Conservation (phyloP, 1,140 invertebrate species). For the Chironomus tepperi region DNA sequence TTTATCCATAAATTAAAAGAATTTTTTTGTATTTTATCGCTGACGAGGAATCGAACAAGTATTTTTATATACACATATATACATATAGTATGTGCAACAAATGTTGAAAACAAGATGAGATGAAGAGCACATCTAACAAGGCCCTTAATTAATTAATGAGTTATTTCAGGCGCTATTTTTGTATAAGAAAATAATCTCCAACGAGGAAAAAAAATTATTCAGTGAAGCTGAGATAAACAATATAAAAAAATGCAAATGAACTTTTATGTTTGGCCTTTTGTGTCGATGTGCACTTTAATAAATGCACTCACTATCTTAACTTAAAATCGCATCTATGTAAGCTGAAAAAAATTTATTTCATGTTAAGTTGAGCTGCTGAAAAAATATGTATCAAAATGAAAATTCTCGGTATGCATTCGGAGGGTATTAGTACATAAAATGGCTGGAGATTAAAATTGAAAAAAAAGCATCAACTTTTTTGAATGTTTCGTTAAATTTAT, state of each 20-base stretch:
- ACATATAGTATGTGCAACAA: not conserved
- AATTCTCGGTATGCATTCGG: too few species aligned
- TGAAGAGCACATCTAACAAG: not conserved
- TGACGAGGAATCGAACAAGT: not conserved
- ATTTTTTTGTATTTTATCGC: slow-evolving; percentile 19
- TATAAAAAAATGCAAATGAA: slow-evolving; percentile 2
- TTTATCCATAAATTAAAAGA: slow-evolving; percentile 7
- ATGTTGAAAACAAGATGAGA: not conserved
- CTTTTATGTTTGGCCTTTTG: not conserved
- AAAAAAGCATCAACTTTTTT: too few species aligned
- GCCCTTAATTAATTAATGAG: slow-evolving; percentile 22
- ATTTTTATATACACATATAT: too few species aligned
- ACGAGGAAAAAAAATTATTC: not conserved
- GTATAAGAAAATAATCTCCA: not conserved
- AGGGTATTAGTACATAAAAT: too few species aligned
- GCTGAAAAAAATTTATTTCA: not conserved
- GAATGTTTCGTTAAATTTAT: too few species aligned
- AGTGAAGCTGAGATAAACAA: not conserved
- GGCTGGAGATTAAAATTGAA: too few species aligned
- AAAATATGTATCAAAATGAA: too few species aligned
- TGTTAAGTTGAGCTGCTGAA: too few species aligned
- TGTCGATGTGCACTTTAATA: not conserved
- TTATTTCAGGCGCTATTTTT: not conserved
- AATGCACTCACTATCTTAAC: not conserved
- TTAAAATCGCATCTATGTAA: slow-evolving; percentile 16